Percentiles rank a stretch among this genome's conserved stretches.
These are phyloP conservation scores for Fissipunctia ypsillon DNA, from an alignment of 2,888 invertebrate genomes.

Conservation along the genomic window DNA sequence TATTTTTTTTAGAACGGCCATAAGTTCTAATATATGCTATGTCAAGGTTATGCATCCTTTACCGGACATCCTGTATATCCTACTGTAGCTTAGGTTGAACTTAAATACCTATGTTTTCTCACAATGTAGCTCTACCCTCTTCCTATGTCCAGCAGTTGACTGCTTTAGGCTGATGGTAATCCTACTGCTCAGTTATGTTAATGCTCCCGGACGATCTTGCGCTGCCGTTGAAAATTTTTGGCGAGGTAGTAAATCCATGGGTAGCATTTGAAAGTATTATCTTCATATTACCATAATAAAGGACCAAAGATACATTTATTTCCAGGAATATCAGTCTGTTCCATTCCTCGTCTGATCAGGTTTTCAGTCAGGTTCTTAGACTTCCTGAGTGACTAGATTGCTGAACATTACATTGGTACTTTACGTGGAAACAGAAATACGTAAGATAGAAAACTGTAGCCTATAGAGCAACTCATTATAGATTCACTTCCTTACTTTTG, in stretches of 20 bases:
- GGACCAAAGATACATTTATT: neutral
- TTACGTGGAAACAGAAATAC: constrained; percentile 9
- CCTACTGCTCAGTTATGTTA: neutral
- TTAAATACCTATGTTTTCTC: neutral
- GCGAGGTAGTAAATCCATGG: neutral
- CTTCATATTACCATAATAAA: neutral
- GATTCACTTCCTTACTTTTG: constrained; percentile 54
- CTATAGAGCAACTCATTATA: constrained; percentile 42
- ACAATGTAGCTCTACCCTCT: no score
- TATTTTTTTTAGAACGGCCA: no score
- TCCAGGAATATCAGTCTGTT: neutral
- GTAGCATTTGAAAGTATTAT: neutral
- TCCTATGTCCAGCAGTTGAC: no score
- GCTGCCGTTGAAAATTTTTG: neutral
- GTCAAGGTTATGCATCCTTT: no score
- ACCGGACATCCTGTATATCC: no score
- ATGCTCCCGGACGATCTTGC: neutral
- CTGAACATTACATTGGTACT: constrained; percentile 21
- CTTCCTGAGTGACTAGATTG: constrained; percentile 21
- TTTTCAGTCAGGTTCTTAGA: constrained; percentile 13
- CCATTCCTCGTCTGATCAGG: neutral
- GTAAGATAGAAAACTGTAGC: constrained; percentile 15
- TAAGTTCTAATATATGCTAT: no score
- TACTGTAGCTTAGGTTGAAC: neutral
- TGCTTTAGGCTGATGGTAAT: no score